Conservation (phyloP, 2,888 invertebrate genomes). For the Tholera decimalis region DNA sequence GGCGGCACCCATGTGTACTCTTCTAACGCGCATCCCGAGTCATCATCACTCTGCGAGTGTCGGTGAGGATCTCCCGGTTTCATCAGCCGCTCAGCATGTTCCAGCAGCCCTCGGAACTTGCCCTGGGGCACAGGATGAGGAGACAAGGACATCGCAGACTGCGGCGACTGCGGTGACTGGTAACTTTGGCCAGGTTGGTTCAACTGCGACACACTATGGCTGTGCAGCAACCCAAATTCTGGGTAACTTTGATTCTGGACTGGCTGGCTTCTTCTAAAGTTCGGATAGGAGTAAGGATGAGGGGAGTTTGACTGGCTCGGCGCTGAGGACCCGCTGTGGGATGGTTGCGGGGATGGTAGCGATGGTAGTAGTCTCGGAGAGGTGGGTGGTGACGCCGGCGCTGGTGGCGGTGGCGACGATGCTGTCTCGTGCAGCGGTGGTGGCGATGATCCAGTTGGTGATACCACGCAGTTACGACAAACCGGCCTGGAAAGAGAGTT, state of each 20-base stretch:
- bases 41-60: conserved; percentile 98
- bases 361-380: conserved; percentile 77
- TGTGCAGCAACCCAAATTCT: conserved; percentile 79
- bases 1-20: conserved; percentile 99
- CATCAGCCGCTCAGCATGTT: conserved; percentile 91
- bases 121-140: conserved; percentile 87
- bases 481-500: conserved; percentile 93
- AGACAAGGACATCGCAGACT: conserved; percentile 87
- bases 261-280: conserved; percentile 81
- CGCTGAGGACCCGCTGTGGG: conserved; percentile 82
- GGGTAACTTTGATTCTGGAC: conserved; percentile 73
- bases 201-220: conserved; percentile 81
- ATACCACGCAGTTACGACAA: conserved; percentile 95
- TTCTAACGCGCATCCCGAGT: conserved; percentile 99
- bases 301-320: conserved; percentile 86
- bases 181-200: conserved; percentile 80
- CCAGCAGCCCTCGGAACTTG: conserved; percentile 86
- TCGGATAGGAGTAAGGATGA: conserved; percentile 85
- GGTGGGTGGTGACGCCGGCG: conserved; percentile 82
- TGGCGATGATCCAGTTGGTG: conserved; percentile 87
- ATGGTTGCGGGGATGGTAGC: conserved; percentile 86
- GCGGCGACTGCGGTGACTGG: conserved; percentile 84
- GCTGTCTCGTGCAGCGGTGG: conserved; percentile 84
- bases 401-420: conserved; percentile 84
- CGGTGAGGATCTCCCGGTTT: conserved; percentile 94